Percentiles rank a stretch among this genome's conserved stretches.
phyloP scores from a whole-genome alignment of 2,888 invertebrate species.

The Nebria brevicollis region DNA sequence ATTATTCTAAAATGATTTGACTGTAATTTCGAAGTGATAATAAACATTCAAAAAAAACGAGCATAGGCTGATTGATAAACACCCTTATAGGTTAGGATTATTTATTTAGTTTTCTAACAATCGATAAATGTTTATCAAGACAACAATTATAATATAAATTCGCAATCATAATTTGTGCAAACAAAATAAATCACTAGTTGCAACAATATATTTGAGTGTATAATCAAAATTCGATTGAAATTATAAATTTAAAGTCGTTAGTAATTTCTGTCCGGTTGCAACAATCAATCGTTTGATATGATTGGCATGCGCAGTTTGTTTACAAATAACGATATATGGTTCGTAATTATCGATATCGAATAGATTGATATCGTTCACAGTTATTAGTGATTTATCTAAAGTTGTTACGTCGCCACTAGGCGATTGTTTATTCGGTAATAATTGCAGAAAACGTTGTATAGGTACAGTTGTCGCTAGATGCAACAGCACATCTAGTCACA shows the following conservation, averaged over 20 bases:
- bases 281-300: conserved; percentile 70
- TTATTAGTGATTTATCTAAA: conserved; percentile 32
- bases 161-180: too few species aligned
- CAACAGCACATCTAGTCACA: conserved; percentile 60
- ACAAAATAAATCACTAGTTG: too few species aligned
- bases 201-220: too few species aligned
- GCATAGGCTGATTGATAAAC: too few species aligned
- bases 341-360: conserved; percentile 62
- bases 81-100: too few species aligned
- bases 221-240: too few species aligned
- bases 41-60: background rate
- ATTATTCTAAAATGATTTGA: background rate
- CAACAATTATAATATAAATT: too few species aligned
- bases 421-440: conserved; percentile 60
- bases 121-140: too few species aligned
- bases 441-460: conserved; percentile 61
- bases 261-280: conserved; percentile 69
- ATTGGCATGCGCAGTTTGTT: conserved; percentile 70
- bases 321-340: conserved; percentile 64
- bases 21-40: background rate
- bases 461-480: conserved; percentile 63
- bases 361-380: conserved; percentile 54
- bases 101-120: too few species aligned
- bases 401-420: conserved; percentile 17
- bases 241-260: conserved; percentile 61